phyloP scores from a whole-genome alignment of 2,797 vertebrate species.

The Gallinago nigripennis region DNA sequence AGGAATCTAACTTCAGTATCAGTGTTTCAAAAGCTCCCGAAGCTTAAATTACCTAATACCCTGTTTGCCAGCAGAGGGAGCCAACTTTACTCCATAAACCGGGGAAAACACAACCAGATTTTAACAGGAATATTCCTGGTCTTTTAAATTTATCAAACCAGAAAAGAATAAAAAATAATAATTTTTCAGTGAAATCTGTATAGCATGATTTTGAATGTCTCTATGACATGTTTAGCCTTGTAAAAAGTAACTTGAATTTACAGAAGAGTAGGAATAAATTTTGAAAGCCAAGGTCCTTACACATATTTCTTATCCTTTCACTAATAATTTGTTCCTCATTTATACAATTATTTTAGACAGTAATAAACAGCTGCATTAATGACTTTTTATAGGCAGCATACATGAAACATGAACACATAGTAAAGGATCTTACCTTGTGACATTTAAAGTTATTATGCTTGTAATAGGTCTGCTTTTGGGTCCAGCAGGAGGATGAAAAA shows the following conservation, averaged over 20 bases:
- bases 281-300: background rate
- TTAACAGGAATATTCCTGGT: background rate
- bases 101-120: background rate
- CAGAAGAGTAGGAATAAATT: background rate
- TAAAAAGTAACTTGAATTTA: background rate
- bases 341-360: background rate
- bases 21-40: background rate
- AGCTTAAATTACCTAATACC: background rate
- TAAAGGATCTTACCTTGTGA: slow-evolving; percentile 76
- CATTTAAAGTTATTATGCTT: slow-evolving; percentile 79
- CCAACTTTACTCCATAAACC: background rate
- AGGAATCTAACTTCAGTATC: background rate
- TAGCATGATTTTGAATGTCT: background rate
- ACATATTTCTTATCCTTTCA: background rate
- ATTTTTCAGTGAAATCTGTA: background rate
- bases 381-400: background rate
- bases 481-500: slow-evolving; percentile 77
- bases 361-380: background rate
- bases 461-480: slow-evolving; percentile 77
- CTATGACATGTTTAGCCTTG: background rate
- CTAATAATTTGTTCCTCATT: background rate
- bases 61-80: background rate
- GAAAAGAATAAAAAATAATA: background rate
- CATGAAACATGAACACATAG: background rate
- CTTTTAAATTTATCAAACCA: background rate